Evolutionary conservation across 1,140 invertebrate genomes (phyloP), one percentile per base, ranked within the genome.

Genomic region (Camponotus floridanus): DNA sequence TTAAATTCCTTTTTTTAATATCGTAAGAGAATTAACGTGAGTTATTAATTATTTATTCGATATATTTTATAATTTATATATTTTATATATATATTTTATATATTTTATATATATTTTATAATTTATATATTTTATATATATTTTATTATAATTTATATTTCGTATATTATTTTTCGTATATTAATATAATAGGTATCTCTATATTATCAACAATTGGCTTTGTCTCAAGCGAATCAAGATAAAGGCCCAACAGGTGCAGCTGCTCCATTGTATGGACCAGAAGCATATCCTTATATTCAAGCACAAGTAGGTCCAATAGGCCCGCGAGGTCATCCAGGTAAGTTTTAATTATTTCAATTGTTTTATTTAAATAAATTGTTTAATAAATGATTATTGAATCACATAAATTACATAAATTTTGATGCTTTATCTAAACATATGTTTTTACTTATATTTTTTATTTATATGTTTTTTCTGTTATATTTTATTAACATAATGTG

Each of bases 301-400:
- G 97, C 97, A 31, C 96, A 97, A 94, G 96, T 97, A 18, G 98
- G 98, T 15, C 96, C 97, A 26, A 95, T 97, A 8, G 97, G 97
- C 64, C 96, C 97, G 3, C 95, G 97, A 94, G 97, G 97, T 87
- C 95, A 96, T 76, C 95, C 96, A 92, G 97, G 97, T 96, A 92
- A 33, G n/a, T 59, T 2, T 42, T 36, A 11, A 67, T 65, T 11
- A 33, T 61, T 65, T 71, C 57, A 51, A 7, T 51, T 4, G 13
- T 51, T 51, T 51, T 51, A 51, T 15, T 3, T 51, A 15, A 74
- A 68, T 61, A 70, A 26, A 62, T 71, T 62, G 57, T 45, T 26
- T 6, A 21, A 26, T 62, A 62, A 64, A 59, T 6, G n/a, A 59
- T 21, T 9, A 7, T 61, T 13, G n/a, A 26, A 26, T 9, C 0